Evolutionary conservation across 64 coral and sea anemone species (phyloP), one percentile per base, ranked within the genome.

Genomic region (Pachyseris speciosa): DNA sequence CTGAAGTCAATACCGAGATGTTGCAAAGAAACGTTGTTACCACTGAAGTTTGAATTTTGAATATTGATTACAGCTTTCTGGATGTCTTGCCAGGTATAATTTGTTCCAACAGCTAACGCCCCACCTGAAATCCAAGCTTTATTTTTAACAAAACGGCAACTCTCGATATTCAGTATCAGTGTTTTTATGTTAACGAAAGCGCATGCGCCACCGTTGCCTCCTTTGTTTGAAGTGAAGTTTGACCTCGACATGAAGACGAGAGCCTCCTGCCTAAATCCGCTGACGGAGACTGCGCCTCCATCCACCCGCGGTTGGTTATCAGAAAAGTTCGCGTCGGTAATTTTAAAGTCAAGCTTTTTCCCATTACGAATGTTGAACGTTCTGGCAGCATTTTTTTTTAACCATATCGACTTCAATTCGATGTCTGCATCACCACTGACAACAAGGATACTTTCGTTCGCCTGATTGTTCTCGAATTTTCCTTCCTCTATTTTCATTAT

Each of bases 201-300:
- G 34, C 51, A 81, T 41, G 77, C 77, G 31, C 77, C 53, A 4
- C 77, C 77, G 12, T 61, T 63, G n/a, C 7, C 8, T 12, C 51
- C 77, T 16, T 4, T 15, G n/a, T 81, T 81, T 8, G 77, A 81
- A 7, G 6, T 37, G 24, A 81, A 81, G 17, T 61, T 39, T 81
- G 77, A 61, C 32, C 77, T 34, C 33, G 53, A 40, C 53, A 81
- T 24, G 30, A 58, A 81, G 24, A 41, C 77, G 36, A 26, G 9
- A 29, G 77, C 52, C 19, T 15, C n/a, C 11, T 81, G 34, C 25
- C 9, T 63, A 4, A 81, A 61, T 61, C 53, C 53, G 20, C 53
- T 81, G 53, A 81, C 77, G 25, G 13, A 15, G 7, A 81, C 20
- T 4, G 77, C 77, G n/a, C 53, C 77, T 61, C 77, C 77, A 20